Base-by-base conservation (phyloP, 2,113 vertebrate genomes). In the Calidris pygmaea region DNA sequence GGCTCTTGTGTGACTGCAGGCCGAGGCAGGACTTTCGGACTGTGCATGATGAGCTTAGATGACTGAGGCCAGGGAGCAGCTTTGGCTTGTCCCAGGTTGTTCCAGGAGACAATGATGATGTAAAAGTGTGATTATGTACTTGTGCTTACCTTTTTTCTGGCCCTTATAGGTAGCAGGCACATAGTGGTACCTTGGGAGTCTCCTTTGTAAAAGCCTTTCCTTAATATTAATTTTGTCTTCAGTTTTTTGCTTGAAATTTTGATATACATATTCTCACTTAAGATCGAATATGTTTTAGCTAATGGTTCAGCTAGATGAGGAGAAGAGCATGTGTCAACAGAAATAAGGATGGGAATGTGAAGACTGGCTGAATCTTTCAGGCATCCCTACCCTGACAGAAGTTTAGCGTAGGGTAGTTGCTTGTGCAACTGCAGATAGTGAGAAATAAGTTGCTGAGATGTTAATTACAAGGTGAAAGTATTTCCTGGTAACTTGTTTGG, bases 371-470 rank as follows among this genome's bases (percentile, higher is more conserved):
- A 32, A 68, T 21, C 53, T 58, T 81, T 26, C 45, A 52, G 43
- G 48, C n/a, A 5, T 89, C 50, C 1, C 41, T 77, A 22, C 37
- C 23, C 26, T 58, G 17, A 13, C 0, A 3, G 0, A 3, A 16
- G 2, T 19, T 56, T 74, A 17, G 2, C 10, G 53, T 21, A 30
- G 52, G 21, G 83, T 30, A 50, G 68, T 39, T 95, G 41, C 70
- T 87, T 3, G 1, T 71, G 56, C 60, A 58, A 4, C 55, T 67
- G 47, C 41, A 85, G 45, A 39, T 76, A 48, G 24, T 10, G 24
- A 85, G 65, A 63, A 75, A 13, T 68, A n/a, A 55, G 71, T 68
- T 86, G 48, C 58, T 90, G 67, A 65, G 32, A 23, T 12, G 12
- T 75, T 90, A 83, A 79, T 83, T 60, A n/a, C 18, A 24, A 72